phyloP scores from a whole-genome alignment of 2,797 vertebrate genomes.

The Iguana delicatissima region DNA sequence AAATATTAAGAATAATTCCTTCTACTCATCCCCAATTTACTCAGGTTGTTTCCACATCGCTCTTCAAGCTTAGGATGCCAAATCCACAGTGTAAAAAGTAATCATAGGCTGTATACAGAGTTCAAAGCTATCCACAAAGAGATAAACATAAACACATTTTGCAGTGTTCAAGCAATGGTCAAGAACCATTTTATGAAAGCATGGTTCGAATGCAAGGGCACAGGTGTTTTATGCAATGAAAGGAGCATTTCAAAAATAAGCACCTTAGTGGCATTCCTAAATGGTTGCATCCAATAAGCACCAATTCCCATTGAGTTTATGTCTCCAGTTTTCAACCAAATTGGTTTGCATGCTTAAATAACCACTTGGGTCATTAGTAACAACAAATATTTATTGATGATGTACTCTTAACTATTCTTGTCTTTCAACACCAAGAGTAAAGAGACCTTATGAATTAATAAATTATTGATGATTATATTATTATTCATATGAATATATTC shows the following conservation, averaged over 20 bases:
- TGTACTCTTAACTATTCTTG: not conserved
- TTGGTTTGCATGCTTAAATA: not conserved
- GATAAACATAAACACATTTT: not conserved
- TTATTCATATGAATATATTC: no score
- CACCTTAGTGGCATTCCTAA: not conserved
- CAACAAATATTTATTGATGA: not conserved
- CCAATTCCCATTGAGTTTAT: not conserved
- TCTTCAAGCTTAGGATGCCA: not conserved
- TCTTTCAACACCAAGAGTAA: not conserved
- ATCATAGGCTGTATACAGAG: not conserved
- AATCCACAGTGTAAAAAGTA: not conserved
- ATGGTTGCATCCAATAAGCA: not conserved
- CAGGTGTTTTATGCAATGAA: not conserved
- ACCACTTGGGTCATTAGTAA: not conserved
- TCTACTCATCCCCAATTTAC: not conserved
- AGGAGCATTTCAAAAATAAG: not conserved
- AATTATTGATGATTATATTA: not conserved
- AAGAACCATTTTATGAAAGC: not conserved
- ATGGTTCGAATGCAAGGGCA: not conserved
- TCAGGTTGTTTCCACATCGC: not conserved
- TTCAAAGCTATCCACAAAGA: not conserved
- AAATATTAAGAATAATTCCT: not conserved
- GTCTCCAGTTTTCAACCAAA: conserved; percentile 1
- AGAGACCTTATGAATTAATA: no score
- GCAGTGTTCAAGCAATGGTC: not conserved